Evolutionary conservation across 2,797 vertebrate genomes (phyloP), one percentile per base, ranked within the genome.

Genomic region (Poeciliopsis gracilis): DNA sequence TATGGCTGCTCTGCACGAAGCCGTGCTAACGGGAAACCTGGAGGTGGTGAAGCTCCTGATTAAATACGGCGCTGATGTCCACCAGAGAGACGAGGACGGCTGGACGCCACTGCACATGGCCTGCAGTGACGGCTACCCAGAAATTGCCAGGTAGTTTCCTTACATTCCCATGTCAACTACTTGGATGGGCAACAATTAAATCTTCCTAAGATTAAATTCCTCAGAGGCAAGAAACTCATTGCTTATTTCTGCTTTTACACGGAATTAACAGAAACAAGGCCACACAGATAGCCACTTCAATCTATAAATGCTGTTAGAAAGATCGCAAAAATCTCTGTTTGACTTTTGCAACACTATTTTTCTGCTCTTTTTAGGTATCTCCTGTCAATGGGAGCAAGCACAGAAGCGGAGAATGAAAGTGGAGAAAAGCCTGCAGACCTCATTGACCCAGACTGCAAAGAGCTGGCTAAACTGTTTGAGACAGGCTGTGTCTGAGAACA

Each of bases 101-200:
- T 99, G 98, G 98, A 99, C 98, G 0, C 95, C 98, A 0, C 95
- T 99, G 82, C 98, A 99, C 91, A 98, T 99, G 86, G 97, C 98
- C 51, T 99, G 98, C 94, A 99, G 98, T 0, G 97, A 99, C 0
- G 96, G 97, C 45, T 95, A 97, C 55, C 95, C 97, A 0, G 96
- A 98, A 76, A 98, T 99, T 6, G 97, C 98, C 81, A 95, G 95
- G 98, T 99, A 78, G 90, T 2, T 4, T 10, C 53, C 12, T 23
- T 7, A n/a, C 11, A 0, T 67, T 33, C 25, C 5, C 45, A 70
- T 2, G 38, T 13, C 47, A 51, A 36, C 47, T 36, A 41, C 16
- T 55, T 16, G 13, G 45, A 23, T 49, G 10, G 25, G 4, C 23
- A 73, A 10, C 23, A 16, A 7, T 41, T 28, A 28, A 25, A 46